phyloP scores from a whole-genome alignment of 2,888 invertebrate genomes.

The Balanococcus diminutus region DNA sequence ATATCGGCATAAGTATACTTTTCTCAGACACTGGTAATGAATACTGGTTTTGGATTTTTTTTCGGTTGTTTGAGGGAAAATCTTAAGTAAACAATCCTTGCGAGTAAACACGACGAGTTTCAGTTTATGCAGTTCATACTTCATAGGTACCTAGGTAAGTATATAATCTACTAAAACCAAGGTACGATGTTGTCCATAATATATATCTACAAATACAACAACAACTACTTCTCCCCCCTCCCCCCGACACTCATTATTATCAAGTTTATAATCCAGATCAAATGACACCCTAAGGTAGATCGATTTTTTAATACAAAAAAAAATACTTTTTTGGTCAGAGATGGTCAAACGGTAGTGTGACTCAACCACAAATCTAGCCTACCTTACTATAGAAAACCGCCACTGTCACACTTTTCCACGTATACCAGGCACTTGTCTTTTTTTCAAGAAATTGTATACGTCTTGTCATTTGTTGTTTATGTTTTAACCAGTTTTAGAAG shows the following conservation, averaged over 20 bases:
- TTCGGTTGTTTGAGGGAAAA: conserved; percentile 25
- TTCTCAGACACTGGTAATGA: conserved; percentile 16
- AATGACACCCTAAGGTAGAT: neutral
- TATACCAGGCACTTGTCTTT: neutral
- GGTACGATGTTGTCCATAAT: neutral
- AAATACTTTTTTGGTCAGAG: conserved; percentile 1
- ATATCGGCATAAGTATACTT: conserved; percentile 27
- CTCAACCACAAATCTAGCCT: conserved; percentile 6
- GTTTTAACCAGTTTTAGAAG: conserved; percentile 9
- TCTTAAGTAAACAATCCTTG: neutral
- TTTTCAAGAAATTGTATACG: conserved; percentile 12
- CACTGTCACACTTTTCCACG: conserved; percentile 39
- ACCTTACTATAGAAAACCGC: neutral
- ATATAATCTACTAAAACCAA: too few species aligned
- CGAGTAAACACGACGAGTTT: neutral
- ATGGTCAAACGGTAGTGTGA: conserved; percentile 24
- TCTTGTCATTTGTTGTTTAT: conserved; percentile 4
- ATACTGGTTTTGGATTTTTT: conserved; percentile 27
- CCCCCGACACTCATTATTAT: neutral
- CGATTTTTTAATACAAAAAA: neutral
- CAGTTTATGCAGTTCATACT: neutral
- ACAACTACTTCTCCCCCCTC: neutral
- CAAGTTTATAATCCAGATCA: conserved; percentile 9
- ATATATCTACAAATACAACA: neutral
- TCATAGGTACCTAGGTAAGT: neutral